These are phyloP conservation scores for Periophthalmus magnuspinnatus DNA, from an alignment of 2,797 vertebrate species.

Conservation along the genomic window DNA sequence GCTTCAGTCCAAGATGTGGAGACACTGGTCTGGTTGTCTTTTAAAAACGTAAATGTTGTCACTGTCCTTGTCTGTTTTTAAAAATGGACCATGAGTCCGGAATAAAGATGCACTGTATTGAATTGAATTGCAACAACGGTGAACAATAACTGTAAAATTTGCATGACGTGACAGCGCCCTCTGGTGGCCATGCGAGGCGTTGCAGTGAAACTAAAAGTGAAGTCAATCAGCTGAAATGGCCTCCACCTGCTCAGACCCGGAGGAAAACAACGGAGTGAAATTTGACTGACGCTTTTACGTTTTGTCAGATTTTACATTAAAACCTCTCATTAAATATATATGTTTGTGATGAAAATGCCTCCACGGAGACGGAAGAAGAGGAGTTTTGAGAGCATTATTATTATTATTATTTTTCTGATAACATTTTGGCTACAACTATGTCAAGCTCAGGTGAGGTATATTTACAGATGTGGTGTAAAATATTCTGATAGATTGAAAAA, in stretches of 20 bases:
- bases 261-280: conserved; percentile 7
- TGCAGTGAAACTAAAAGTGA: neutral
- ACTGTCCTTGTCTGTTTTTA: too few relatives aligned
- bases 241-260: conserved; percentile 56
- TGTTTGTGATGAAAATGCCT: conserved; percentile 43
- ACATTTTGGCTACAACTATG: conserved; percentile 18
- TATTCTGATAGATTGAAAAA: neutral
- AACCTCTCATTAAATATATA: conserved; percentile 7
- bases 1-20: too few relatives aligned
- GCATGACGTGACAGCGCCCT: conserved; percentile 12
- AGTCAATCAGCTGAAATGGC: conserved; percentile 60
- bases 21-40: too few relatives aligned
- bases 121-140: too few relatives aligned
- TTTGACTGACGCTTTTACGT: conserved; percentile 18
- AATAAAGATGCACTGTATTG: too few relatives aligned
- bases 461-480: neutral
- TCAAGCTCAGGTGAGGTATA: conserved; percentile 56
- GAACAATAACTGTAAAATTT: neutral
- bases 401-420: conserved; percentile 46
- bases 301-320: neutral
- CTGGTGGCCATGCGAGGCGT: conserved; percentile 22
- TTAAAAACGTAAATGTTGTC: too few relatives aligned
- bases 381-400: neutral
- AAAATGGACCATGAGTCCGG: too few relatives aligned
- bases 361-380: conserved; percentile 10